Conservation (phyloP, 2,888 invertebrate genomes). For the Limnephilus lunatus region DNA sequence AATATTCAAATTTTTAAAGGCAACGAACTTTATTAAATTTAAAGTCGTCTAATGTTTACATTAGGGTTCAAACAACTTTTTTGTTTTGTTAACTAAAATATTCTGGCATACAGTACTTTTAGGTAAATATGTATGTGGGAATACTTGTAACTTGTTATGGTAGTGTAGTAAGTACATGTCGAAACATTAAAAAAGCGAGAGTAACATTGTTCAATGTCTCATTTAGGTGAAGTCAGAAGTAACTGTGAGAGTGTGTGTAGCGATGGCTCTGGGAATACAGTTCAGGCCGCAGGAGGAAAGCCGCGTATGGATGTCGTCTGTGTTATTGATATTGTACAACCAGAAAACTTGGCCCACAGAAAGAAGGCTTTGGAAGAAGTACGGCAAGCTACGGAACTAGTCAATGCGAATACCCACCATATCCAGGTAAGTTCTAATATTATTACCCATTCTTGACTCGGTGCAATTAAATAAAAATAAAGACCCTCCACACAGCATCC, state of each 20-base stretch:
- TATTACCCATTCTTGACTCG: background rate
- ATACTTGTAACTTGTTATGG: constrained; percentile 37
- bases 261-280: constrained; percentile 77
- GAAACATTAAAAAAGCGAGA: background rate
- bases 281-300: constrained; percentile 73
- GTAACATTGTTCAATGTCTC: constrained; percentile 50
- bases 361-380: constrained; percentile 91
- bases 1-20: background rate
- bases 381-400: constrained; percentile 85
- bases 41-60: background rate
- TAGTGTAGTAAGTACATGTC: constrained; percentile 5
- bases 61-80: background rate
- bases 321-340: constrained; percentile 88
- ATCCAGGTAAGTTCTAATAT: constrained; percentile 81
- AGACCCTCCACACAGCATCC: no score
- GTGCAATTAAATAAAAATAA: background rate
- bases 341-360: constrained; percentile 84
- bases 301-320: constrained; percentile 93
- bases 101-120: constrained; percentile 17
- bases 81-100: background rate
- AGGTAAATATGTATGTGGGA: constrained; percentile 41
- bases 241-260: constrained; percentile 77
- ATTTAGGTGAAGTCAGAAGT: constrained; percentile 75
- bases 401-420: constrained; percentile 89
- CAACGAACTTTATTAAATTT: no score